Conservation (phyloP, 2,888 invertebrate species). For the Ellobium chinense region DNA sequence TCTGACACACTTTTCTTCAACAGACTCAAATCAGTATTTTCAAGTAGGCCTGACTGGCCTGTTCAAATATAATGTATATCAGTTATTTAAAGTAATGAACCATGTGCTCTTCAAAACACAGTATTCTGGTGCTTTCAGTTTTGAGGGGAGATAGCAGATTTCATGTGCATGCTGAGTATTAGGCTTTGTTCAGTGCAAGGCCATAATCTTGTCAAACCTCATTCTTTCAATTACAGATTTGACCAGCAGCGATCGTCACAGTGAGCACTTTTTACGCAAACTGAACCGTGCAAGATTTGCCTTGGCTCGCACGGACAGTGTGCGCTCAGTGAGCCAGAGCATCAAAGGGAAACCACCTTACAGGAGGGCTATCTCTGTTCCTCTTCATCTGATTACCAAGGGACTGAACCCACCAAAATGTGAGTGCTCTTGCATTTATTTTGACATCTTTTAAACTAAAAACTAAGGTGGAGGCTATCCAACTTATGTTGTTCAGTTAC, state of each 20-base stretch:
- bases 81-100: too few species aligned
- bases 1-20: too few species aligned
- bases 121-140: too few species aligned
- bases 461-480: too few species aligned
- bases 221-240: constrained; percentile 85
- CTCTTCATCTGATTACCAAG: constrained; percentile 80
- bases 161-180: too few species aligned
- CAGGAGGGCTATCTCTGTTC: constrained; percentile 95
- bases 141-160: too few species aligned
- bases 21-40: too few species aligned
- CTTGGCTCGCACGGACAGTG: constrained; percentile 76
- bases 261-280: constrained; percentile 91
- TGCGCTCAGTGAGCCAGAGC: constrained; percentile 91
- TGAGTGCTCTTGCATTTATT: constrained; percentile 41
- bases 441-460: background rate
- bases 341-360: constrained; percentile 97
- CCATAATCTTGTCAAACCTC: background rate
- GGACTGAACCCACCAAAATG: constrained; percentile 66
- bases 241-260: constrained; percentile 91
- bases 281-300: constrained; percentile 94
- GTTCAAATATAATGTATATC: too few species aligned
- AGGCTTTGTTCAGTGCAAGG: too few species aligned
- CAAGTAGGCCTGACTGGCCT: too few species aligned
- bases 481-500: too few species aligned
- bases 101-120: too few species aligned